Evolutionary conservation across 2,113 vertebrate genomes (phyloP).

Genomic region (Cinclus cinclus): DNA sequence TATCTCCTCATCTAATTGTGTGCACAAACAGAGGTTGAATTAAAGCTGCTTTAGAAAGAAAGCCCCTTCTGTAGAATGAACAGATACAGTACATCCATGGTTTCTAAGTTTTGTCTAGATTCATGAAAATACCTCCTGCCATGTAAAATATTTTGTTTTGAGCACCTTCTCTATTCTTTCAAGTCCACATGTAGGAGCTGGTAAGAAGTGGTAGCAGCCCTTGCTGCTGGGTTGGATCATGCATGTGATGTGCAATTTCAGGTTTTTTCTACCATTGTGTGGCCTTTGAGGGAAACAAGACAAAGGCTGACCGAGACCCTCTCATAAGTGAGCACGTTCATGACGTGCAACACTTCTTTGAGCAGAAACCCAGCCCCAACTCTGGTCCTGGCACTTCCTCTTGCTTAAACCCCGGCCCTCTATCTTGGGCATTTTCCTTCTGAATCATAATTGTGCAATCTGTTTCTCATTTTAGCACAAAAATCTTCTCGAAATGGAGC

Average conservation of each 20-base stretch:
- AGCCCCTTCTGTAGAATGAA: neutral
- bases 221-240: neutral
- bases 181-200: neutral
- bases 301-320: constrained; percentile 55
- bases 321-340: constrained; percentile 30
- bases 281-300: constrained; percentile 49
- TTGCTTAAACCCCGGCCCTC: constrained; percentile 52
- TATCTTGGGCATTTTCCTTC: constrained; percentile 70
- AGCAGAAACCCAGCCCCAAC: constrained; percentile 24
- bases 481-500: constrained; percentile 69
- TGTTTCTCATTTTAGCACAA: constrained; percentile 71
- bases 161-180: neutral
- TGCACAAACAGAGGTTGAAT: constrained; percentile 53
- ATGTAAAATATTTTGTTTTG: neutral
- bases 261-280: constrained; percentile 1
- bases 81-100: neutral
- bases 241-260: neutral
- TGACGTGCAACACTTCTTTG: constrained; percentile 34
- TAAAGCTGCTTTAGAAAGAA: constrained; percentile 30
- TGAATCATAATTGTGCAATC: constrained; percentile 72
- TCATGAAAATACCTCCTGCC: neutral
- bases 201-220: neutral
- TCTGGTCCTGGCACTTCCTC: neutral
- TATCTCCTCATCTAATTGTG: constrained; percentile 61
- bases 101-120: neutral